Conservation (phyloP, 2,888 invertebrate species). For the Caenorhabditis sp. region DNA sequence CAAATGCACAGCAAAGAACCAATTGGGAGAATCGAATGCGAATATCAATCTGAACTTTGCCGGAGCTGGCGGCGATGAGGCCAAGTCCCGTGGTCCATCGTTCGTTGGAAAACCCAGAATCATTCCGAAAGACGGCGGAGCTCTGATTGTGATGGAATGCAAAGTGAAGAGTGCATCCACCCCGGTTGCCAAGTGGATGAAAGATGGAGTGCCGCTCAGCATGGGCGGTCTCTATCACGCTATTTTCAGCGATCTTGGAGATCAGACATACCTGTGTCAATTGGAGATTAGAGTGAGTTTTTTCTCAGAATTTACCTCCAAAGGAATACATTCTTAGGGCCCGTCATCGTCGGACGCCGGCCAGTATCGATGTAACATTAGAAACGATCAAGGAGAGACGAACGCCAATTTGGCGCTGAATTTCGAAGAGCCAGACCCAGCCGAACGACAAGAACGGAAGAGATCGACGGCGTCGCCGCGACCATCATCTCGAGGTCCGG, state of each 20-base stretch:
- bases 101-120: slow-evolving; percentile 99
- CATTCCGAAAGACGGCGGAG: slow-evolving; percentile 95
- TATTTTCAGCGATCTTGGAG: slow-evolving; percentile 81
- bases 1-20: slow-evolving; percentile 98
- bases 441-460: slow-evolving; percentile 62
- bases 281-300: slow-evolving; percentile 81
- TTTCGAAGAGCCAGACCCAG: slow-evolving; percentile 87
- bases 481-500: slow-evolving; percentile 72
- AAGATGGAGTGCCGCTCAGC: slow-evolving; percentile 78
- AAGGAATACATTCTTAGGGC: slow-evolving; percentile 88
- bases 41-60: slow-evolving; percentile 99
- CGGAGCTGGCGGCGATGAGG: slow-evolving; percentile 88
- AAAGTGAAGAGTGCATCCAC: slow-evolving; percentile 92
- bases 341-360: slow-evolving; percentile 97
- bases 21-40: slow-evolving; percentile 99
- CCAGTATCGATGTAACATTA: slow-evolving; percentile 97
- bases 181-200: slow-evolving; percentile 86
- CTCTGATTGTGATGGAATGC: slow-evolving; percentile 97
- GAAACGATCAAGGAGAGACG: slow-evolving; percentile 95
- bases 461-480: slow-evolving; percentile 69
- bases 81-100: slow-evolving; percentile 87
- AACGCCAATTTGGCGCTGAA: slow-evolving; percentile 97
- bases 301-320: too few species aligned
- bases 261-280: slow-evolving; percentile 82
- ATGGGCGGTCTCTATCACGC: slow-evolving; percentile 81